Conservation (phyloP, 2,888 invertebrate genomes). For the Tenodera sinensis region DNA sequence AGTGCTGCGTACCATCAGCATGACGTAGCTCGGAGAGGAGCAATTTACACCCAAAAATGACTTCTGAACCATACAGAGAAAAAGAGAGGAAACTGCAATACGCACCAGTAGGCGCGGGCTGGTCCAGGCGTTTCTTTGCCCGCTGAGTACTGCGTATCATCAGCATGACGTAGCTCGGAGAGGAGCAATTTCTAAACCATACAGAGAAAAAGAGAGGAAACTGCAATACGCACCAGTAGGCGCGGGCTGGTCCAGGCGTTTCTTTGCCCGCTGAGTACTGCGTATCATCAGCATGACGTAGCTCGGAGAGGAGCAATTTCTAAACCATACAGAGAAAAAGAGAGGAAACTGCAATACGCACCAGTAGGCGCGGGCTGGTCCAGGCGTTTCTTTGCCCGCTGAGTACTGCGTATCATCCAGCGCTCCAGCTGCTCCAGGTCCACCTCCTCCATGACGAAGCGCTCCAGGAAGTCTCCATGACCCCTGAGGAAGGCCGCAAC, state of each 20-base stretch:
- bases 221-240: not conserved
- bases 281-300: no score
- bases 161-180: no score
- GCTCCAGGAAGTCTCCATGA: slow-evolving; percentile 63
- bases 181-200: no score
- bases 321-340: no score
- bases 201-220: no score
- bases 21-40: no score
- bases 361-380: slow-evolving; percentile 26
- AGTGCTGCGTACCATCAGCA: slow-evolving; percentile 56
- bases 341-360: not conserved
- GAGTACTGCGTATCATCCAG: slow-evolving; percentile 59
- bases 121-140: slow-evolving; percentile 44
- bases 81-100: no score
- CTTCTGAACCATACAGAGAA: no score
- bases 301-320: no score
- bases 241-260: slow-evolving; percentile 38
- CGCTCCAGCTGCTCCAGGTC: slow-evolving; percentile 60
- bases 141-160: slow-evolving; percentile 54
- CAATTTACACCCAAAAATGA: no score
- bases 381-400: slow-evolving; percentile 48
- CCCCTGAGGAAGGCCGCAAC: slow-evolving; percentile 54
- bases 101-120: not conserved
- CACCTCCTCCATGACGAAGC: slow-evolving; percentile 59
- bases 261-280: slow-evolving; percentile 51